Evolutionary conservation across 1,140 invertebrate genomes (phyloP).

Genomic region (Alviniconcha marisindica): DNA sequence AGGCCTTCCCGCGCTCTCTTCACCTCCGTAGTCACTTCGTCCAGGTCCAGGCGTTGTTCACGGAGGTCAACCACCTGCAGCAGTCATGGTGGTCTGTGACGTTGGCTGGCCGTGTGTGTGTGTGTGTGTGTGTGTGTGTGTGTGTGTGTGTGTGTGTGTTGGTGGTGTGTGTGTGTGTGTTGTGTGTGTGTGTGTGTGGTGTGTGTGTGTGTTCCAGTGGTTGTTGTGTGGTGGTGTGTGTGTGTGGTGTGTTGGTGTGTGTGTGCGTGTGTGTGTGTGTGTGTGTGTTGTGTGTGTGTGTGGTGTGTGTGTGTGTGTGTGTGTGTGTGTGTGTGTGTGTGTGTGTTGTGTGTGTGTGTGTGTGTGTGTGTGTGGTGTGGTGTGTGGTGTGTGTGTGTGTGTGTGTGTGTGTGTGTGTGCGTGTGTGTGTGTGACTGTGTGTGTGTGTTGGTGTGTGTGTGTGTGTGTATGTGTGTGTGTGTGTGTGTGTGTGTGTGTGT

Average conservation of each 20-base stretch:
- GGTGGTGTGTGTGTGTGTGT: too few relatives aligned
- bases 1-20: neutral
- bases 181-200: too few relatives aligned
- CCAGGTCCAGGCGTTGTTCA: conserved; percentile 9
- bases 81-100: neutral
- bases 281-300: too few relatives aligned
- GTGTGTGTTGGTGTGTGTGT: too few relatives aligned
- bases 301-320: neutral
- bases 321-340: conserved; percentile 7
- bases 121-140: neutral
- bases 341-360: conserved; percentile 23
- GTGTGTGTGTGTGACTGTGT: neutral
- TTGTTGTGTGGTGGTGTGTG: too few relatives aligned
- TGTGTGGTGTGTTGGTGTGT: too few relatives aligned
- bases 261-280: too few relatives aligned
- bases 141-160: neutral
- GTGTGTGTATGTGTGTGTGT: too few relatives aligned
- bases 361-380: neutral
- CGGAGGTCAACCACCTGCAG: conserved; percentile 8
- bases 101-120: neutral
- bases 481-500: too few relatives aligned
- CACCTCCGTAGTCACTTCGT: conserved; percentile 3
- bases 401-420: neutral
- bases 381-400: too few relatives aligned
- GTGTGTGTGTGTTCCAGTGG: too few relatives aligned